Percentiles rank a stretch among this genome's conserved stretches.
These are phyloP conservation scores for Aethina tumida DNA, from an alignment of 1,140 invertebrate genomes.

Conservation along the genomic window DNA sequence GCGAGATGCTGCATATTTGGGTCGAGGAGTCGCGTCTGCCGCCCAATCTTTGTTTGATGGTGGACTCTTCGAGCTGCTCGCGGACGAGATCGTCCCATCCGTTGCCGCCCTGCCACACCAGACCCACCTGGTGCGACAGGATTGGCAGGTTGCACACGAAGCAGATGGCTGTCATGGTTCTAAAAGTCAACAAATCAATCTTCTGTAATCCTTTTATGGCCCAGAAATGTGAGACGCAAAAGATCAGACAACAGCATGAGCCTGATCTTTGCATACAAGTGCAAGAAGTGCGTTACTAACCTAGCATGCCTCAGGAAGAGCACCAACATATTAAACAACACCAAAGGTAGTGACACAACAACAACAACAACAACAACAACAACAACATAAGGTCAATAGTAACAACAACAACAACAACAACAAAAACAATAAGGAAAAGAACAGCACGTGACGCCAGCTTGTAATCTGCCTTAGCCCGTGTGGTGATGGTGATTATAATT, in stretches of 20 bases:
- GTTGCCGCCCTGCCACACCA: conserved; percentile 87
- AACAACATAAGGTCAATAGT: neutral
- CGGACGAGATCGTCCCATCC: conserved; percentile 84
- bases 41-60: conserved; percentile 65
- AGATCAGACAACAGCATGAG: neutral
- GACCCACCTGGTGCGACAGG: conserved; percentile 82
- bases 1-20: conserved; percentile 75
- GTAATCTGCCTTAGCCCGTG: conserved; percentile 1
- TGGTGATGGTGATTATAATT: conserved; percentile 12
- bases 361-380: neutral
- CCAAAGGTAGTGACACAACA: neutral
- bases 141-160: conserved; percentile 93
- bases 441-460: conserved; percentile 8
- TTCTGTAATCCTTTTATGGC: neutral
- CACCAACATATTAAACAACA: neutral
- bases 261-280: conserved; percentile 5
- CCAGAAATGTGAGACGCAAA: neutral
- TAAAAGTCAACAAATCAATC: conserved; percentile 37
- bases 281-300: neutral
- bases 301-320: neutral
- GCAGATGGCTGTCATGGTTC: conserved; percentile 87
- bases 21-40: conserved; percentile 77
- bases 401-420: neutral
- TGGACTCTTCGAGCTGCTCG: conserved; percentile 73
- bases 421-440: conserved; percentile 2